These are phyloP conservation scores for Drosophila anomalata DNA, from an alignment of 2,888 invertebrate genomes.

Conservation along the genomic window DNA sequence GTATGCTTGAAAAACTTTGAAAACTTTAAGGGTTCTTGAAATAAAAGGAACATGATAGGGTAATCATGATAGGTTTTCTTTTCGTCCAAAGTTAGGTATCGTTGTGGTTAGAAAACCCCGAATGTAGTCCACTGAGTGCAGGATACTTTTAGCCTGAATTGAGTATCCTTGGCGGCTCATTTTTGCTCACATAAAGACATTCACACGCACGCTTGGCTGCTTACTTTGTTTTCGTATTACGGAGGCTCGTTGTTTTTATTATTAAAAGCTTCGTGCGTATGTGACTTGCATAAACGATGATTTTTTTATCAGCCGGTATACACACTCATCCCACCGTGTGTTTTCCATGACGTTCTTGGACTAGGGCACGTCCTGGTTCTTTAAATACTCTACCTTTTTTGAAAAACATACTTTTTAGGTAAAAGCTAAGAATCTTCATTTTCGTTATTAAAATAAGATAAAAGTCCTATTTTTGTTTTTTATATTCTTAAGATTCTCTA, in stretches of 20 bases:
- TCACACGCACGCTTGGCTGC: constrained; percentile 63
- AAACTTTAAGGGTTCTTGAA: not conserved
- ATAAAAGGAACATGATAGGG: not conserved
- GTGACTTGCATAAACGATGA: constrained; percentile 74
- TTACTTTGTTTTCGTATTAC: constrained; percentile 67
- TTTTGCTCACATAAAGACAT: constrained; percentile 55
- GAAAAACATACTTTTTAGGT: too few relatives aligned
- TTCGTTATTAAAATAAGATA: too few relatives aligned
- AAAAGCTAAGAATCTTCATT: too few relatives aligned
- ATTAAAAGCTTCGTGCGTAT: constrained; percentile 76
- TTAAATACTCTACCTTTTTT: not conserved
- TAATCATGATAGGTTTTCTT: not conserved
- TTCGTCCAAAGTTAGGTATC: not conserved
- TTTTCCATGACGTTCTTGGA: not conserved
- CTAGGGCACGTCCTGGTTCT: not conserved
- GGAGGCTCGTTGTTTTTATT: constrained; percentile 74
- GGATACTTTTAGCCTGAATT: constrained; percentile 3
- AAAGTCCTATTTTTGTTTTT: too few relatives aligned
- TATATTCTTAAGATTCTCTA: not conserved
- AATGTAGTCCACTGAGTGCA: not conserved
- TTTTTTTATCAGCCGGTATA: constrained; percentile 62
- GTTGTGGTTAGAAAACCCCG: not conserved
- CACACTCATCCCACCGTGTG: constrained; percentile 19
- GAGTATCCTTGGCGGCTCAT: not conserved
- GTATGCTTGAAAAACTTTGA: not conserved